Base-by-base conservation (phyloP, 1,140 invertebrate species). In the Harlomillsia oculata region DNA sequence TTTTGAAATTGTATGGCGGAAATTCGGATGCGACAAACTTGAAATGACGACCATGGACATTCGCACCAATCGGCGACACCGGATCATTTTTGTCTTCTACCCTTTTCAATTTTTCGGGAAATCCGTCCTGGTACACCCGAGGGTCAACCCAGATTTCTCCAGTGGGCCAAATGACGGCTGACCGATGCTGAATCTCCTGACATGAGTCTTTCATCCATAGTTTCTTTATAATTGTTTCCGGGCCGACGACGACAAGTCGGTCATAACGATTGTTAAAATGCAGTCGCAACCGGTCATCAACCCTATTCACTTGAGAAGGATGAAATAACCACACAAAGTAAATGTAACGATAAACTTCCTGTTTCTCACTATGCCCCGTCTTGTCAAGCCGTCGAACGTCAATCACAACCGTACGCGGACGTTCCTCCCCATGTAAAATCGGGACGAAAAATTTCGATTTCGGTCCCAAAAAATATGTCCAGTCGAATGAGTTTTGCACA, bases 211-310 rank as follows among this genome's bases (percentile, higher is more conserved):
- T 37, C 14, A 5, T 11, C 36, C 32, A 51, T 25, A 51, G 26
- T 37, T 51, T 36, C 1, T n/a, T 28, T 13, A 23, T 36, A 9
- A 51, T 28, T 4, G 4, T 37, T 39, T 36, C 32, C 6, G 49
- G 36, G 11, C 18, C 49, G 8, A 51, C 39, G 18, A 51, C 36
- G 28, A 51, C 11, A 2, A 51, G 26, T 26, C 32, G 23, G 11
- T 51, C 49, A 25, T 36, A 40, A 4, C 49, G 49, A 25, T 36
- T 37, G 20, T 51, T 51, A 26, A 51, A 36, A n/a, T n/a, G n/a
- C n/a, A n/a, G n/a, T n/a, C n/a, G n/a, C n/a, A n/a, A n/a, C n/a
- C n/a, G n/a, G n/a, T n/a, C n/a, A n/a, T n/a, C n/a, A n/a, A n/a
- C n/a, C n/a, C n/a, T n/a, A n/a, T n/a, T n/a, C n/a, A n/a, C n/a